These are phyloP conservation scores for Ephialtes manifestator DNA, from an alignment of 2,888 invertebrate species.

Conservation along the genomic window DNA sequence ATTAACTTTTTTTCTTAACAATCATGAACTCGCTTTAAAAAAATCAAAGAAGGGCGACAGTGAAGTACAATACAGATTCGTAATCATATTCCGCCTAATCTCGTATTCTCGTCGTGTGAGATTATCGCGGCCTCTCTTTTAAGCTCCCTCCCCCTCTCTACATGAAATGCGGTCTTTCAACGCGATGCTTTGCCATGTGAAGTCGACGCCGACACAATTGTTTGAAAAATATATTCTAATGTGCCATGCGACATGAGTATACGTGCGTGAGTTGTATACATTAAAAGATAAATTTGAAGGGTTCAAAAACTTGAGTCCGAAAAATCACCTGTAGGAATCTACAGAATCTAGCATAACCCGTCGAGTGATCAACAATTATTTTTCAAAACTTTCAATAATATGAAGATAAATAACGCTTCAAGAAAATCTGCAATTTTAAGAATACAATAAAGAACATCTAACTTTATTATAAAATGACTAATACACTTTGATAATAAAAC, in stretches of 20 bases:
- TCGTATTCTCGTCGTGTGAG: slow-evolving; percentile 34
- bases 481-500: not conserved
- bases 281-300: slow-evolving; percentile 4
- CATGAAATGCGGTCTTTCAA: slow-evolving; percentile 17
- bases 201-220: slow-evolving; percentile 31
- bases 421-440: too few species aligned
- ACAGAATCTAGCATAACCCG: not conserved
- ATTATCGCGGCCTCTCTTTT: slow-evolving; percentile 42
- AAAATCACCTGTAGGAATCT: not conserved
- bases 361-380: not conserved
- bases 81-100: slow-evolving; percentile 42
- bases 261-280: slow-evolving; percentile 43
- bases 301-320: not conserved
- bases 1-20: not conserved
- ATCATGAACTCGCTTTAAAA: not conserved
- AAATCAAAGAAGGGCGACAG: not conserved
- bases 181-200: slow-evolving; percentile 3
- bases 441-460: too few species aligned
- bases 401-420: too few species aligned
- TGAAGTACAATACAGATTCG: slow-evolving; percentile 12
- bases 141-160: not conserved
- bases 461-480: too few species aligned
- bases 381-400: too few species aligned
- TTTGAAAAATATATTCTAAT: slow-evolving; percentile 40
- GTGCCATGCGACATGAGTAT: slow-evolving; percentile 15